Evolutionary conservation across 2,797 vertebrate species (phyloP).

Genomic region (Poeciliopsis infans): DNA sequence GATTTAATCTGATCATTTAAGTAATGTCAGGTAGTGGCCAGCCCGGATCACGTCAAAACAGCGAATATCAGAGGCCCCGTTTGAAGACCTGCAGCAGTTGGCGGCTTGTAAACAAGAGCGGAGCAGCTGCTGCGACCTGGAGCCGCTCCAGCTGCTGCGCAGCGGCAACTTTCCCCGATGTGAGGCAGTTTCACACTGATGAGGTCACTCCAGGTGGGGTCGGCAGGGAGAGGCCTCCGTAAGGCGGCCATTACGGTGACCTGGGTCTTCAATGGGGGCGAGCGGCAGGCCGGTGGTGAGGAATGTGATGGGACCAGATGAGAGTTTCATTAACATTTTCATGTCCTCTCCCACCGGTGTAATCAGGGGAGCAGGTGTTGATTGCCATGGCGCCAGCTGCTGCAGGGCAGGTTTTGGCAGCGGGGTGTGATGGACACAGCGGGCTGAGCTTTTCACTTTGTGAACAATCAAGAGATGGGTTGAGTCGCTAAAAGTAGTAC

Average conservation of each 20-base stretch:
- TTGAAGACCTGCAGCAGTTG: constrained; percentile 62
- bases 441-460: constrained; percentile 47
- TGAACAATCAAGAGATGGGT: constrained; percentile 30
- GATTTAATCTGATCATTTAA: background rate
- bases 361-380: constrained; percentile 74
- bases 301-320: constrained; percentile 63
- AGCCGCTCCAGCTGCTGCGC: constrained; percentile 65
- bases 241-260: constrained; percentile 55
- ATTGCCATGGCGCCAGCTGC: constrained; percentile 70
- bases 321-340: constrained; percentile 65
- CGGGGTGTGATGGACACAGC: constrained; percentile 48
- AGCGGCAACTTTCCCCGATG: constrained; percentile 54
- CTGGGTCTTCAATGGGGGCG: constrained; percentile 26
- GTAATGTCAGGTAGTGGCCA: background rate
- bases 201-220: constrained; percentile 54
- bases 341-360: constrained; percentile 60
- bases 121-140: constrained; percentile 73
- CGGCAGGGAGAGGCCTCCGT: constrained; percentile 46
- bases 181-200: constrained; percentile 30
- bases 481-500: no score
- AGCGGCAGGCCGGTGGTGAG: constrained; percentile 42
- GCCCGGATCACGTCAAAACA: constrained; percentile 1
- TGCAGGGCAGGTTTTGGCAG: constrained; percentile 63
- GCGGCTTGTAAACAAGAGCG: constrained; percentile 68
- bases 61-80: constrained; percentile 5